phyloP scores from a whole-genome alignment of 2,888 invertebrate species.

The Athalia circularis region DNA sequence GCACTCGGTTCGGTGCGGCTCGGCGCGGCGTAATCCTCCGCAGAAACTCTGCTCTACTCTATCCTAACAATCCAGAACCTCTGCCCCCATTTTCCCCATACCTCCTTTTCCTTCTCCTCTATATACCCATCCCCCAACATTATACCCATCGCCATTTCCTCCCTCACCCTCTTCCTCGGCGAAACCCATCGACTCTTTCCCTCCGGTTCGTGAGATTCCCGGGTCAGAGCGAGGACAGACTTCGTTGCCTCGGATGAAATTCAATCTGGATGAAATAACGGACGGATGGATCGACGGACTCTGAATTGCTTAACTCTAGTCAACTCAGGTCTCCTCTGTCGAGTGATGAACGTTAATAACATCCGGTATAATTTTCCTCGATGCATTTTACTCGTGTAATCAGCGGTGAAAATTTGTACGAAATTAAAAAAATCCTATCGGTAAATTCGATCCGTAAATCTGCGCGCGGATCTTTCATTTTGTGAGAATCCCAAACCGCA shows the following conservation, averaged over 20 bases:
- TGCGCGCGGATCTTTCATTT: constrained; percentile 17
- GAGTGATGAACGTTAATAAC: no score
- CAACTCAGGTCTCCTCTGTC: no score
- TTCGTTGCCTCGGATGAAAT: constrained; percentile 59
- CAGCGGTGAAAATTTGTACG: no score
- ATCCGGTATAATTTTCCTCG: no score
- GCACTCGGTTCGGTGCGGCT: constrained; percentile 37
- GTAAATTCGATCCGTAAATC: not conserved
- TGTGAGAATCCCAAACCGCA: constrained; percentile 18
- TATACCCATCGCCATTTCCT: constrained; percentile 48
- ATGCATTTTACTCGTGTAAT: no score
- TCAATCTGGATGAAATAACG: constrained; percentile 60
- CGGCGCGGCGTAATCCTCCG: constrained; percentile 43
- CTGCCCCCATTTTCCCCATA: constrained; percentile 25
- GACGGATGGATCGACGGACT: constrained; percentile 42
- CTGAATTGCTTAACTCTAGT: no score
- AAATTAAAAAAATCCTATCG: not conserved
- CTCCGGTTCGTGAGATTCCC: constrained; percentile 32
- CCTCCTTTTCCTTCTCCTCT: constrained; percentile 33
- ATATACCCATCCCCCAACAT: constrained; percentile 46
- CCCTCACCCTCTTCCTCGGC: constrained; percentile 47
- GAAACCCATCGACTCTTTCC: constrained; percentile 48
- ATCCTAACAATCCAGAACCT: constrained; percentile 41
- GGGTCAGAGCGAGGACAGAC: constrained; percentile 47
- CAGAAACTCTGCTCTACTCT: constrained; percentile 43